Evolutionary conservation across 2,888 invertebrate genomes (phyloP).

Genomic region (Microplitis manilae): DNA sequence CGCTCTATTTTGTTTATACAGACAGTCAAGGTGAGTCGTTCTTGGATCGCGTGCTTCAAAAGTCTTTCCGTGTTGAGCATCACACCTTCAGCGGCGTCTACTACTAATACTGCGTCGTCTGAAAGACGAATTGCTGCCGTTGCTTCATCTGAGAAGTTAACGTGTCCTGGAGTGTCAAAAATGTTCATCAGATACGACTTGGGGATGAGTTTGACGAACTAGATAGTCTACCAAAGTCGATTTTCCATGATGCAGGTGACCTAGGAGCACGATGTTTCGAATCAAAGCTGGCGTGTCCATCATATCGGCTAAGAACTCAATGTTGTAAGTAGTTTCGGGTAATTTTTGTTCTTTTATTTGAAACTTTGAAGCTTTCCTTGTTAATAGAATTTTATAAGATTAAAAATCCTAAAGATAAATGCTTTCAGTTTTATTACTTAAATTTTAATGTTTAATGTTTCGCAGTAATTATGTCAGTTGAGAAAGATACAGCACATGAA

Average conservation of each 20-base stretch:
- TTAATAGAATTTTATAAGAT: too few species aligned
- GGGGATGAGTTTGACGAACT: constrained; percentile 96
- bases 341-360: constrained; percentile 77
- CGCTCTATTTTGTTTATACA: constrained; percentile 98
- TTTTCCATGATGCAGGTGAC: constrained; percentile 99
- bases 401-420: too few species aligned
- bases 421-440: too few species aligned
- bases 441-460: too few species aligned
- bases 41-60: constrained; percentile 95
- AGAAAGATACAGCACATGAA: too few species aligned
- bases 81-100: constrained; percentile 99
- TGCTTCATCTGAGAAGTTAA: constrained; percentile 99
- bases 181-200: constrained; percentile 97
- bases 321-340: constrained; percentile 93
- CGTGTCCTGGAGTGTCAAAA: constrained; percentile 98
- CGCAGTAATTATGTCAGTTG: too few species aligned
- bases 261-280: constrained; percentile 94
- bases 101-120: constrained; percentile 92
- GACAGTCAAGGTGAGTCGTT: constrained; percentile 91
- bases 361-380: constrained; percentile 80
- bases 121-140: constrained; percentile 95
- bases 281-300: constrained; percentile 97
- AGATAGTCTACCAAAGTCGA: constrained; percentile 98
- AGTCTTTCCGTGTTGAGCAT: constrained; percentile 98
- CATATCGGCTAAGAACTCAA: constrained; percentile 97